phyloP scores from a whole-genome alignment of 2,797 vertebrate species.

The Etheostoma perlongum region DNA sequence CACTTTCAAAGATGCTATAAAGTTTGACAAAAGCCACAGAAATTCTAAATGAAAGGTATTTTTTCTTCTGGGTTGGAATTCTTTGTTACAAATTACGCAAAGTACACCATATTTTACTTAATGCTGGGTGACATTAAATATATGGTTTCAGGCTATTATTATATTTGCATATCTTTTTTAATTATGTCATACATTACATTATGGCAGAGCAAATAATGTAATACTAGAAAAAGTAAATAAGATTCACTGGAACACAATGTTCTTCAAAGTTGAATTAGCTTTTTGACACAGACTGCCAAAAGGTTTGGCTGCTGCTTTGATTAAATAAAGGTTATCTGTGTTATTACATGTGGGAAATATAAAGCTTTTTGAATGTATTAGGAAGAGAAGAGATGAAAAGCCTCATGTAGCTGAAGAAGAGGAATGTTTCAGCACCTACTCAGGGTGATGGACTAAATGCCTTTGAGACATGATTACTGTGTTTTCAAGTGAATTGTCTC shows the following conservation, averaged over 20 bases:
- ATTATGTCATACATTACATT: constrained; percentile 25
- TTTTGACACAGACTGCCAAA: constrained; percentile 41
- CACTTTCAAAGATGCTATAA: neutral
- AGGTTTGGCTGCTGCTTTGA: constrained; percentile 35
- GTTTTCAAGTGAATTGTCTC: constrained; percentile 62
- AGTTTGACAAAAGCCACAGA: neutral
- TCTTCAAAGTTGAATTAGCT: constrained; percentile 54
- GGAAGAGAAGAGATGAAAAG: neutral
- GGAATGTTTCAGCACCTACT: constrained; percentile 32
- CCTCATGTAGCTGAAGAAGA: neutral
- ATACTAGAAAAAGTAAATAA: constrained; percentile 28
- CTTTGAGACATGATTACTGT: constrained; percentile 64
- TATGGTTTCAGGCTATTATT: constrained; percentile 30
- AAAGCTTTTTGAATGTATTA: constrained; percentile 29
- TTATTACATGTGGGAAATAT: constrained; percentile 34
- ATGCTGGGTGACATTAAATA: constrained; percentile 23
- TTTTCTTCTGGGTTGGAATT: neutral
- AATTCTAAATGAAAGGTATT: neutral
- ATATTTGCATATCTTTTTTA: constrained; percentile 21
- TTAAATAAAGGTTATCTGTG: constrained; percentile 53
- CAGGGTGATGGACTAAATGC: constrained; percentile 40
- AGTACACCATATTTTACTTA: constrained; percentile 16
- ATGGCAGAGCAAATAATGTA: constrained; percentile 43
- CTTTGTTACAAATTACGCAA: constrained; percentile 3
- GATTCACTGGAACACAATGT: constrained; percentile 35